Evolutionary conservation across 2,888 invertebrate genomes (phyloP), one percentile per base, ranked within the genome.

Genomic region (Melanargia galathea): DNA sequence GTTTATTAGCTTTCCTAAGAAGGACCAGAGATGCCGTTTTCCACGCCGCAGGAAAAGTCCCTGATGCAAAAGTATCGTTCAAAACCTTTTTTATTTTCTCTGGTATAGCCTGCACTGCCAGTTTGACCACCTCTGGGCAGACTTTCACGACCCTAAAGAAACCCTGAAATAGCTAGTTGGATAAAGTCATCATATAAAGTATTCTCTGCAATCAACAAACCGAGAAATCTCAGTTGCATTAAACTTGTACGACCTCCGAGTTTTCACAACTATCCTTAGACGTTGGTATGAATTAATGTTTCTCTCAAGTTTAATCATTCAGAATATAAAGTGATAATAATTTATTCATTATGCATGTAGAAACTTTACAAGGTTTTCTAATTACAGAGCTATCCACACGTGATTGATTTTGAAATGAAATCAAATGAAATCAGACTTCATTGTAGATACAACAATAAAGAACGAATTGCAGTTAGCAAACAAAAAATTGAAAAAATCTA

Each of bases 201-300:
- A 67, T 58, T 63, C 62, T 64, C 57, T 18, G 61, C 63, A 64
- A 66, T 67, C 63, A 65, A 57, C 56, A 55, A 45, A 33, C 58
- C 38, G 58, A 54, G 57, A 51, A 48, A 61, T 63, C 65, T 63
- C 58, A 40, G 35, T 59, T 63, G 62, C 63, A 65, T 54, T 59
- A 63, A 68, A 62, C 64, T 64, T 59, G 30, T 22, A 40, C 56
- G n/a, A 58, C 58, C 59, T 55, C 55, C 6, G 20, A 33, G 54
- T 48, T 54, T 35, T 1, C 13, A 24, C 26, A 11, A 16, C 33
- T 35, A 35, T n/a, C 33, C 30, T 52, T 52, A 30, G 49, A 49
- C 18, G 30, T 49, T 18, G 30, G 30, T 16, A 30, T 49, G 49
- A 30, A 30, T 30, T 49, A 30, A 16, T 49, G 49, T 49, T 49